Evolutionary conservation across 2,113 vertebrate genomes (phyloP).

Genomic region (Meleagris gallopavo): DNA sequence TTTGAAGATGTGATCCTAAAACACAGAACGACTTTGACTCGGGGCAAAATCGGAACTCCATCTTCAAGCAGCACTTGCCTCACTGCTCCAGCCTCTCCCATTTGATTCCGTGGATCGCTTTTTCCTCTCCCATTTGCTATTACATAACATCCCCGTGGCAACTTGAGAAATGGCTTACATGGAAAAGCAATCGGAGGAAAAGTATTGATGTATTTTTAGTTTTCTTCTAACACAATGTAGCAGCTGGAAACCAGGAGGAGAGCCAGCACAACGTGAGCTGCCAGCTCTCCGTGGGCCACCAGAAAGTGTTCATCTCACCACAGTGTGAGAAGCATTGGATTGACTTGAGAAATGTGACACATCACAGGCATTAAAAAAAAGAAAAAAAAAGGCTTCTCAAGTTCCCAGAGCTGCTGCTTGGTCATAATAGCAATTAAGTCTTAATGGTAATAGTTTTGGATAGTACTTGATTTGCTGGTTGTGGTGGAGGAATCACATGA

Average conservation of each 20-base stretch:
- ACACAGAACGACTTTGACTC: neutral
- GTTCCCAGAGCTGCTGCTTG: slow-evolving; percentile 28
- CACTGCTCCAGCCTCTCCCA: neutral
- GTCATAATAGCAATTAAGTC: neutral
- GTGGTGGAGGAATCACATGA: neutral
- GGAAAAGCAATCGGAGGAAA: slow-evolving; percentile 52
- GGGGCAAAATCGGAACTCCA: neutral
- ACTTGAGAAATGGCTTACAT: slow-evolving; percentile 48
- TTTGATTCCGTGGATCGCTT: neutral
- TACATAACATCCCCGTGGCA: neutral
- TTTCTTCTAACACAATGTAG: slow-evolving; percentile 60
- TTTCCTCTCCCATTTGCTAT: slow-evolving; percentile 21
- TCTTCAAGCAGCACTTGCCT: neutral
- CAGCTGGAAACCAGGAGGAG: slow-evolving; percentile 60
- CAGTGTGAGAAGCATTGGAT: slow-evolving; percentile 30
- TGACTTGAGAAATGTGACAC: slow-evolving; percentile 42
- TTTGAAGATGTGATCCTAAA: neutral
- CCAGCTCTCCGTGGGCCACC: slow-evolving; percentile 61
- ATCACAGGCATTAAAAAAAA: neutral
- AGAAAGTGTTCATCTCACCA: slow-evolving; percentile 53
- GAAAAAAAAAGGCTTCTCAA: neutral
- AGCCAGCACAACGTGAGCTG: slow-evolving; percentile 37
- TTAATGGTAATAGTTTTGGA: neutral
- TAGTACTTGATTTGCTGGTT: neutral
- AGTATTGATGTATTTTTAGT: slow-evolving; percentile 69